Evolutionary conservation across 2,888 invertebrate genomes (phyloP).

Genomic region (Galeopsomyia nigrocyanea): DNA sequence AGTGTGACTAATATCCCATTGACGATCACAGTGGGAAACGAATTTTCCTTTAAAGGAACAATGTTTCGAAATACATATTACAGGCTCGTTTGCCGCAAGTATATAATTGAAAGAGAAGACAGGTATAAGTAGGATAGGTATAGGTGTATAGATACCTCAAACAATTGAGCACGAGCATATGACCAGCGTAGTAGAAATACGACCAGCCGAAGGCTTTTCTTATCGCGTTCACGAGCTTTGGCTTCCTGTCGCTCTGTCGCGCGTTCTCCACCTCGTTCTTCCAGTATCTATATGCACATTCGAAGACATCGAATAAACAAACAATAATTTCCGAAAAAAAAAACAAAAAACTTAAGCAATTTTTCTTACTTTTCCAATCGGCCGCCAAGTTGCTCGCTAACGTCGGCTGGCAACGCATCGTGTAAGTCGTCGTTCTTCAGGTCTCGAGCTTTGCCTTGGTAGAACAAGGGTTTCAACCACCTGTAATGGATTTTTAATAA

Average conservation of each 20-base stretch:
- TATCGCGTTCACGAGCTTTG: slow-evolving; percentile 75
- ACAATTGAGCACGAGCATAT: slow-evolving; percentile 73
- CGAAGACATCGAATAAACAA: not conserved
- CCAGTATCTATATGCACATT: slow-evolving; percentile 72
- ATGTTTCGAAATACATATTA: too few species aligned
- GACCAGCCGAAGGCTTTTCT: slow-evolving; percentile 74
- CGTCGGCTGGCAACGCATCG: slow-evolving; percentile 74
- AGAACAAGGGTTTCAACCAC: slow-evolving; percentile 78
- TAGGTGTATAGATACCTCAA: slow-evolving; percentile 68
- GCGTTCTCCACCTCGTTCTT: slow-evolving; percentile 72
- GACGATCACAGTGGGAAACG: too few species aligned
- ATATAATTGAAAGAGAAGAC: too few species aligned
- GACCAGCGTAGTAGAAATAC: slow-evolving; percentile 74
- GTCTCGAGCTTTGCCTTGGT: slow-evolving; percentile 75
- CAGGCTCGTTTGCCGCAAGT: too few species aligned
- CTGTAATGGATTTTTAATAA: slow-evolving; percentile 63
- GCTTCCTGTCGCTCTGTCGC: slow-evolving; percentile 70
- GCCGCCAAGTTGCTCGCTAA: slow-evolving; percentile 76
- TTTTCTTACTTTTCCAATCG: slow-evolving; percentile 72
- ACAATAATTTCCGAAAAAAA: not conserved
- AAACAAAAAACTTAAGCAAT: not conserved
- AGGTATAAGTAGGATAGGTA: too few species aligned
- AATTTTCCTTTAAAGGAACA: too few species aligned
- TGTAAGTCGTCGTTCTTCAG: slow-evolving; percentile 78
- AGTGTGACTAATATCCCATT: too few species aligned